Conservation (phyloP, 2,113 vertebrate genomes). For the Bothrops jararaca region DNA sequence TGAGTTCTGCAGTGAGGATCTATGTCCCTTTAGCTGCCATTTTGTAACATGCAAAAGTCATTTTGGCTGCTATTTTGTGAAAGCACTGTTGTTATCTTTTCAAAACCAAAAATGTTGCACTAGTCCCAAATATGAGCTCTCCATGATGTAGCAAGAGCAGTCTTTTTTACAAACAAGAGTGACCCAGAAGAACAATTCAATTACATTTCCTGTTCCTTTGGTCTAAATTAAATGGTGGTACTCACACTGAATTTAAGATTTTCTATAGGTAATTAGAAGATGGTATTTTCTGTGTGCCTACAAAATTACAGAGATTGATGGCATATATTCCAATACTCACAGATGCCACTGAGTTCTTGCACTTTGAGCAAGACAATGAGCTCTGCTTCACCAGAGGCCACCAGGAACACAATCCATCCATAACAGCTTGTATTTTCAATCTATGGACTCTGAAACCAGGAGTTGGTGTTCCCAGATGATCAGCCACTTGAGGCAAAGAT, state of each 20-base stretch:
- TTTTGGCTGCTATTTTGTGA: background rate
- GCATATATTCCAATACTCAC: background rate
- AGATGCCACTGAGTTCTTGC: background rate
- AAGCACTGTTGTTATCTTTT: background rate
- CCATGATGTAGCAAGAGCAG: background rate
- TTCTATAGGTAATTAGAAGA: background rate
- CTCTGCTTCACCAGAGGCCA: background rate
- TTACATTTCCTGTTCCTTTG: background rate
- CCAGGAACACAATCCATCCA: background rate
- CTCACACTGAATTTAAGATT: background rate
- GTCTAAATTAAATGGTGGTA: background rate
- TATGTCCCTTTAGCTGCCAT: background rate
- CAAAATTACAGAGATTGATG: background rate
- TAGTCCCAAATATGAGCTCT: background rate
- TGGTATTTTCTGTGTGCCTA: background rate
- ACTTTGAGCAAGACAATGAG: background rate
- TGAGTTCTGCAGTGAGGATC: background rate
- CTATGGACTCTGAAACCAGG: background rate
- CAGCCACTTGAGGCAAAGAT: background rate
- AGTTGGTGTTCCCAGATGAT: background rate
- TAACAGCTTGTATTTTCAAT: background rate
- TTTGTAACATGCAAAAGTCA: background rate
- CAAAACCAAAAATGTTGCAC: background rate
- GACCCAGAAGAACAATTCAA: background rate
- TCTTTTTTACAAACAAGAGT: background rate